Conservation (phyloP, 2,113 vertebrate genomes). For the Paratilapia polleni region DNA sequence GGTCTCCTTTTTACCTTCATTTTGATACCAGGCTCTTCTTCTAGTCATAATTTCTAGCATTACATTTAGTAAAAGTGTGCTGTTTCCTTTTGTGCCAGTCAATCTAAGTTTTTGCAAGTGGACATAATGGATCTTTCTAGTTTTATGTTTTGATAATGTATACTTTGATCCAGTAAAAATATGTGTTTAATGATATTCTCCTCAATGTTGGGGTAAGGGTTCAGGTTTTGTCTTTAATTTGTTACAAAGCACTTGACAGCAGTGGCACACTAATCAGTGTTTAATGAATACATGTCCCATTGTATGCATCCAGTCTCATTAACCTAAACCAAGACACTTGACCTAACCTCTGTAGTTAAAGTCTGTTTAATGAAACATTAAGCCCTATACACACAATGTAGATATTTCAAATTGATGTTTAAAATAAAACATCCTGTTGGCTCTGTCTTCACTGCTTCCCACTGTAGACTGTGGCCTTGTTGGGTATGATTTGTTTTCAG, state of each 20-base stretch:
- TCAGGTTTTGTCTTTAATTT: not conserved
- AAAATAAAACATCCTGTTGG: not conserved
- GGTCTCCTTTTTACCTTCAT: too few species aligned
- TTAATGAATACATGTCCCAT: not conserved
- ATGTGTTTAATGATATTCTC: not conserved
- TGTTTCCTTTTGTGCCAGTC: not conserved
- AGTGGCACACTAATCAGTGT: not conserved
- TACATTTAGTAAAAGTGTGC: too few species aligned
- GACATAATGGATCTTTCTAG: not conserved
- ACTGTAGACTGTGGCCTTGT: not conserved
- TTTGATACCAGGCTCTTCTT: too few species aligned
- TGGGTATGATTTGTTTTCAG: conserved; percentile 15
- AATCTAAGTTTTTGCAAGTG: not conserved
- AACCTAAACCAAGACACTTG: not conserved
- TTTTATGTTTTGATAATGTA: not conserved
- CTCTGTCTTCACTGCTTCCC: not conserved
- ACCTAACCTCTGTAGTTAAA: not conserved
- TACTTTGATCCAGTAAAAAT: not conserved
- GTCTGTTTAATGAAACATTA: not conserved
- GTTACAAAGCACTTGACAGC: not conserved
- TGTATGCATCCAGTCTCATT: not conserved
- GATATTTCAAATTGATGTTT: not conserved
- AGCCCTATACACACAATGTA: not conserved
- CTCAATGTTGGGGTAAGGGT: not conserved
- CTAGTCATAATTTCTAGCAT: too few species aligned